Base-by-base conservation (phyloP, 2,888 invertebrate genomes). In the Hypena proboscidalis region DNA sequence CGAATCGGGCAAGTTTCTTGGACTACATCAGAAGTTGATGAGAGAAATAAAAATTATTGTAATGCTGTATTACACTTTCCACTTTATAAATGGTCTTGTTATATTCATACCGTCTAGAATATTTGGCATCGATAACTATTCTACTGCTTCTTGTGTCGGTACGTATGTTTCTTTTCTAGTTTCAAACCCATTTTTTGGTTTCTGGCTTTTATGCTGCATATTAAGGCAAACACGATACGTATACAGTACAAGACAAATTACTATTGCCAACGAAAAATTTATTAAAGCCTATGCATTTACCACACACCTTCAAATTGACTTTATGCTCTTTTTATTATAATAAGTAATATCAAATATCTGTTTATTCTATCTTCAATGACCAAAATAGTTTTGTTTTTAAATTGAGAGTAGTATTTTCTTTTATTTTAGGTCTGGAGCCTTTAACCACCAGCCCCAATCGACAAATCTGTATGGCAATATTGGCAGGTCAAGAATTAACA, bases 91-190 rank as follows among this genome's bases (percentile, higher is more conserved):
- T 21, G 74, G 65, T 27, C 30, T 70, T n/a, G 23, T 74, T 7
- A 55, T 76, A 8, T 78, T 54, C 20, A 64, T 71, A 46, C 72
- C 74, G 1, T 38, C 61, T 13, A 66, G 74, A 40, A 56, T 60
- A n/a, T 27, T 67, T 1, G 41, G 41, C 2, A 62, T 69, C 40
- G 54, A 58, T 9, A 58, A 63, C 10, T 70, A 61, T 39, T 55
- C 67, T 0, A 35, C 67, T 2, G 56, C 34, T 6, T 62, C 73
- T 39, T 79, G 79, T 44, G 67, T 67, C 11, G 77, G 79, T 77
- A 47, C 45, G 49, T 57, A 19, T 20, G 6, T 8, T 32, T 8
- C 1, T 4, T 9, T 13, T 25, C 25, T 25, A n/a, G n/a, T n/a
- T n/a, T n/a, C n/a, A n/a, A n/a, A n/a, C n/a, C n/a, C n/a, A n/a